Evolutionary conservation across 2,113 vertebrate genomes (phyloP), one percentile per base, ranked within the genome.

Genomic region (Myxocyprinus asiaticus): DNA sequence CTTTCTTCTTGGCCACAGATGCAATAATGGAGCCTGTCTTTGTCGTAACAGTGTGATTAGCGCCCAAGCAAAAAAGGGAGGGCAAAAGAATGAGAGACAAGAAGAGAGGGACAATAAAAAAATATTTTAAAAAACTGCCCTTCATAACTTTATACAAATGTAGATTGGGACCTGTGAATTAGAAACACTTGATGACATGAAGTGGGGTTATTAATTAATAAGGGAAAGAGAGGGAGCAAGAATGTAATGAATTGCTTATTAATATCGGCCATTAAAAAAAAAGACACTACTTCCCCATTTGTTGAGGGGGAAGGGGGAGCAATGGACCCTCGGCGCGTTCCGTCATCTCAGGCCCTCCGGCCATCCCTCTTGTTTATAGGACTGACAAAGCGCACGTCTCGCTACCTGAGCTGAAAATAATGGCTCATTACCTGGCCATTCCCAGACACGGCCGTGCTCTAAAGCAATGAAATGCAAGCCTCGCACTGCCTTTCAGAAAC

Each of bases 11-110:
- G 3, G 22, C 22, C 22, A 93, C 93, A 96, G 93, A 96, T 95
- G 94, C 96, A 96, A 98, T 97, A 98, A 98, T 97, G 94, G 96
- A 96, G 88, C 93, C 93, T 94, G 92, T 95, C 96, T 97, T 96
- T 98, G 95, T 96, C 22, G 22, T 95, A 96, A 95, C 94, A 92
- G 94, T 92, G 91, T 95, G 94, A 96, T 98, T 98, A 97, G 94
- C 91, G 90, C 80, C 80, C 59, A 85, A 88, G 79, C 5, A 42
- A 80, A 50, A 81, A 84, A 3, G 22, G 22, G 22, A 33, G 22
- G 22, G 22, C 22, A 33, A 87, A 76, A 73, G 73, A 76, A 88
- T 82, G 9, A 33, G 8, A 51, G 70, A 73, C 77, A 72, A 73
- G 50, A 74, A 51, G 66, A 80, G 59, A 3, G 43, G 42, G 22